phyloP scores from a whole-genome alignment of 2,113 vertebrate genomes.

The Notarius lentiginosus region DNA sequence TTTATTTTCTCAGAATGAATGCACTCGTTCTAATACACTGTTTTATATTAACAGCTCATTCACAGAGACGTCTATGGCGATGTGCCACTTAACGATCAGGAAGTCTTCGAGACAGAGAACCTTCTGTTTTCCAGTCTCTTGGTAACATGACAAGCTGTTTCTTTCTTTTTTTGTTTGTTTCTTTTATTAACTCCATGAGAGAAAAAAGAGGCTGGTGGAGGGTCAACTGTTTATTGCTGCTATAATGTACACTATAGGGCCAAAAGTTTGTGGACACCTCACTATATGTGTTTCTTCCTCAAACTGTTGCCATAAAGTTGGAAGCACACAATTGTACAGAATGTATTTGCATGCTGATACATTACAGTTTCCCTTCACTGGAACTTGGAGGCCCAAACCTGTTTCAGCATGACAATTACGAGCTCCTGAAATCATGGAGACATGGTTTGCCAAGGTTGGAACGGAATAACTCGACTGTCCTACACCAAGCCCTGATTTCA shows the following conservation, averaged over 20 bases:
- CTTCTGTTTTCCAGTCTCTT: not conserved
- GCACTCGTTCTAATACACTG: not conserved
- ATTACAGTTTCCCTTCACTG: not conserved
- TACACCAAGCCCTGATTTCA: not conserved
- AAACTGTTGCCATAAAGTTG: not conserved
- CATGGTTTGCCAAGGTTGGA: not conserved
- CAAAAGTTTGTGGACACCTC: not conserved
- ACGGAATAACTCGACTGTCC: not conserved
- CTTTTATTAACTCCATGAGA: not conserved
- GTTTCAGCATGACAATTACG: not conserved
- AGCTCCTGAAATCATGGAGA: not conserved
- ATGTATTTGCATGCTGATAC: not conserved
- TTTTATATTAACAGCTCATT: not conserved
- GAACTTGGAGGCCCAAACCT: not conserved
- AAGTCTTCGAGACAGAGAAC: not conserved
- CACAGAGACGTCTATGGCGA: not conserved
- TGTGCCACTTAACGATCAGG: not conserved
- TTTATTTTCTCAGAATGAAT: not conserved
- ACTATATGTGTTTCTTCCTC: not conserved
- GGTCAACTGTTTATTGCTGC: not conserved
- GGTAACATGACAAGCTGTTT: not conserved
- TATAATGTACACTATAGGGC: not conserved
- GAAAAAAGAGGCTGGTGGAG: not conserved
- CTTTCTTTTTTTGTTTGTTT: not conserved
- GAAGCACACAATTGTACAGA: not conserved